Evolutionary conservation across 2,888 invertebrate genomes (phyloP).

Genomic region (Uropetala carovei): DNA sequence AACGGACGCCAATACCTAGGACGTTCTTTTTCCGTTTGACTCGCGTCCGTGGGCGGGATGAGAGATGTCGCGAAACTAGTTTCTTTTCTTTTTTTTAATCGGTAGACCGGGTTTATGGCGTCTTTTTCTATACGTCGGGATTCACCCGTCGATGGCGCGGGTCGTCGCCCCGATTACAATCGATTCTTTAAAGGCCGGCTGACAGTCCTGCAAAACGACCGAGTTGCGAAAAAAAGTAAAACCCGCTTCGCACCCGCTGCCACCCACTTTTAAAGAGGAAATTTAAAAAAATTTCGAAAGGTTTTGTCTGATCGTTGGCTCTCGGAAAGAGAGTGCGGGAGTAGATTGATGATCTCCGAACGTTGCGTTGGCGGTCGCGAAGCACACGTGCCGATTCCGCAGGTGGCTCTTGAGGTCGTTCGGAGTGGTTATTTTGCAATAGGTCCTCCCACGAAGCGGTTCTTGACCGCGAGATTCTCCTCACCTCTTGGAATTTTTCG

Average conservation of each 20-base stretch:
- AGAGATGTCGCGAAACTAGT: background rate
- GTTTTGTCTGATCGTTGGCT: constrained; percentile 12
- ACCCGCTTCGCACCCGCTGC: background rate
- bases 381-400: background rate
- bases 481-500: too few relatives aligned
- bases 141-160: background rate
- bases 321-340: background rate
- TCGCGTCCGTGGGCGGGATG: background rate
- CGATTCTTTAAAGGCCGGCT: background rate
- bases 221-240: background rate
- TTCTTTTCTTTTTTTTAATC: background rate
- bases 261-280: background rate
- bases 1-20: background rate
- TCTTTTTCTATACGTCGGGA: background rate
- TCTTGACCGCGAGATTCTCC: background rate
- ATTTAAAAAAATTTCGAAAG: background rate
- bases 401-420: background rate
- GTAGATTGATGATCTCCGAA: background rate
- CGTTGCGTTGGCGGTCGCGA: background rate
- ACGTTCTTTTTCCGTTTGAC: background rate
- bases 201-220: background rate
- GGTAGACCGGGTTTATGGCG: background rate
- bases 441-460: background rate
- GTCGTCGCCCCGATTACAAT: constrained; percentile 19
- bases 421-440: background rate